Base-by-base conservation (phyloP, 2,797 vertebrate species). In the Diglossa cyanea region DNA sequence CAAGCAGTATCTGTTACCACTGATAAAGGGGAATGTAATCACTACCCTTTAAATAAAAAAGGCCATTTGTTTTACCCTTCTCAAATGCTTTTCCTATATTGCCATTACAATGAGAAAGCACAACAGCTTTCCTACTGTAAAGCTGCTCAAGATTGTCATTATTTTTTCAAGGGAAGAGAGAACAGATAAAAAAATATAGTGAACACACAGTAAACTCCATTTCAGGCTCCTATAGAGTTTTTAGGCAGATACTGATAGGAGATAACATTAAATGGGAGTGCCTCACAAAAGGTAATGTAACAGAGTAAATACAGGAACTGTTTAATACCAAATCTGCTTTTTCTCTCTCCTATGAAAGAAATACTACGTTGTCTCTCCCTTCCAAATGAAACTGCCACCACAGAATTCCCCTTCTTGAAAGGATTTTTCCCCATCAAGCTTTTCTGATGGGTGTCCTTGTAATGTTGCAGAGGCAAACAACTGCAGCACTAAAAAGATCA, bases 401-500 rank as follows among this genome's bases (percentile, higher is more conserved):
- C 40, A 62, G 39, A 92, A 37, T 4, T n/a, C 3, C 11, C 13
- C 13, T 37, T 62, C 57, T 48, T 31, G 28, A 48, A 63, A 70
- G 61, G 63, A 26, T 57, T 55, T 87, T 93, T 76, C 37, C 68
- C 58, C 39, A 81, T 53, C 21, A 77, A 77, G 72, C 28, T 82
- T 89, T 94, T 93, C 54, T 86, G 68, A 83, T 40, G 54, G 28
- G 3, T 37, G 68, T 61, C 90, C 91, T 94, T 91, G 90, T 88
- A 90, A 94, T 84, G 73, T 55, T 81, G 70, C 86, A 93, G 47
- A 86, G 76, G n/a, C n/a, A 92, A 88, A 84, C 47, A 72, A 72
- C 47, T n/a, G 71, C 67, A 82, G 83, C 60, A 55, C 65, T 75
- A 37, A 89, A 87, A 85, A 9, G 71, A 73, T 76, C 48, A 76